Evolutionary conservation across 2,888 invertebrate genomes (phyloP).

Genomic region (Andrena trimmerana): DNA sequence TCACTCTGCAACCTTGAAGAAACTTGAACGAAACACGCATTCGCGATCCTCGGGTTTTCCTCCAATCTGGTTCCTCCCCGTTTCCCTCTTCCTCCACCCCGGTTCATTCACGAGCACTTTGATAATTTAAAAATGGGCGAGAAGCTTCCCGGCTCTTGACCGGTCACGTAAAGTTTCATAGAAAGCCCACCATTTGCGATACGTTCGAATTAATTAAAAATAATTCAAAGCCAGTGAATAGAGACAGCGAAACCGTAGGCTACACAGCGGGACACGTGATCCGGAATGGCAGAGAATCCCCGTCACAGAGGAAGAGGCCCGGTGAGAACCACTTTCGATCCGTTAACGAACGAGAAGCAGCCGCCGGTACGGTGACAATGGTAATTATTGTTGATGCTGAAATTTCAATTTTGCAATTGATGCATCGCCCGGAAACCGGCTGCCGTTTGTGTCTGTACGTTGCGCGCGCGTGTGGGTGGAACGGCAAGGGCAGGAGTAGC

Average conservation of each 20-base stretch:
- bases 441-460: conserved; percentile 46
- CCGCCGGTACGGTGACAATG: conserved; percentile 75
- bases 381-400: conserved; percentile 80
- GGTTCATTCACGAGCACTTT: background rate
- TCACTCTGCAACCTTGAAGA: background rate
- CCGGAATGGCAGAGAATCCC: background rate
- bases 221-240: background rate
- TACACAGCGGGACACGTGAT: background rate
- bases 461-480: conserved; percentile 13
- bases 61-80: background rate
- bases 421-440: conserved; percentile 73
- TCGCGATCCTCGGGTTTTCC: background rate
- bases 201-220: conserved; percentile 3
- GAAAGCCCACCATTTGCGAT: background rate
- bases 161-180: background rate
- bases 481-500: conserved; percentile 50
- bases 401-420: conserved; percentile 83
- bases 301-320: conserved; percentile 6
- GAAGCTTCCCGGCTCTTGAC: background rate
- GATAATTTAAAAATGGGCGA: background rate
- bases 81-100: background rate
- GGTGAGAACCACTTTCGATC: conserved; percentile 68
- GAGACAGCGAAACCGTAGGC: background rate
- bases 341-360: conserved; percentile 68
- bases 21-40: background rate